Conservation (phyloP, 2,797 vertebrate genomes). For the Myripristis murdjan region DNA sequence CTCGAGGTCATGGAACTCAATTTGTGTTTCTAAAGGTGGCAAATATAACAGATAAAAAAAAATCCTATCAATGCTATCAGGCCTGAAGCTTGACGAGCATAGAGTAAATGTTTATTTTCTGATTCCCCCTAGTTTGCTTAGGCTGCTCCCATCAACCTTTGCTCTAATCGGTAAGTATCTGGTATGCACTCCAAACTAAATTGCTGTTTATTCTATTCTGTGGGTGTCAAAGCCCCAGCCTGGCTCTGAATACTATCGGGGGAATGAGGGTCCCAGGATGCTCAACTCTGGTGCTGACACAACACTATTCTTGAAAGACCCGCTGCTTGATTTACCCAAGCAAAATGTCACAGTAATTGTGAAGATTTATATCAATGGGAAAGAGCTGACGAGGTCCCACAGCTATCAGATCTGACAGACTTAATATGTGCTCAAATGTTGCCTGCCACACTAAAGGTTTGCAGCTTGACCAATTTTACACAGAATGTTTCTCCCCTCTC, state of each 20-base stretch:
- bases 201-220: constrained; percentile 85
- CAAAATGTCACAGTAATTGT: constrained; percentile 86
- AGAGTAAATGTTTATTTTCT: constrained; percentile 80
- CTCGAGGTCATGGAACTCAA: constrained; percentile 54
- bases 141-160: constrained; percentile 74
- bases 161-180: constrained; percentile 82
- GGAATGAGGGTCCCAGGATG: constrained; percentile 80
- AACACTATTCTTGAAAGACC: constrained; percentile 82
- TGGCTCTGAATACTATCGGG: constrained; percentile 76
- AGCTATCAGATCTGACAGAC: constrained; percentile 86
- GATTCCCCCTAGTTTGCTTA: constrained; percentile 72
- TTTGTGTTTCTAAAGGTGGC: constrained; percentile 65
- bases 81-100: constrained; percentile 58
- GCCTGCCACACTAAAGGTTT: constrained; percentile 72
- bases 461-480: constrained; percentile 76
- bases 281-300: constrained; percentile 80
- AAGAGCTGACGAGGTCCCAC: constrained; percentile 84
- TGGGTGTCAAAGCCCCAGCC: constrained; percentile 72
- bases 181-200: constrained; percentile 80
- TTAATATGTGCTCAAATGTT: constrained; percentile 83
- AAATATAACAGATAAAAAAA: constrained; percentile 68
- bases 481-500: constrained; percentile 65
- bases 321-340: constrained; percentile 80
- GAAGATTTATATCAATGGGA: constrained; percentile 87
- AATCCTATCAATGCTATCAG: constrained; percentile 68